Evolutionary conservation across 92 coral and sea anemone genomes (phyloP).

Genomic region (Plumapathes pennacea): DNA sequence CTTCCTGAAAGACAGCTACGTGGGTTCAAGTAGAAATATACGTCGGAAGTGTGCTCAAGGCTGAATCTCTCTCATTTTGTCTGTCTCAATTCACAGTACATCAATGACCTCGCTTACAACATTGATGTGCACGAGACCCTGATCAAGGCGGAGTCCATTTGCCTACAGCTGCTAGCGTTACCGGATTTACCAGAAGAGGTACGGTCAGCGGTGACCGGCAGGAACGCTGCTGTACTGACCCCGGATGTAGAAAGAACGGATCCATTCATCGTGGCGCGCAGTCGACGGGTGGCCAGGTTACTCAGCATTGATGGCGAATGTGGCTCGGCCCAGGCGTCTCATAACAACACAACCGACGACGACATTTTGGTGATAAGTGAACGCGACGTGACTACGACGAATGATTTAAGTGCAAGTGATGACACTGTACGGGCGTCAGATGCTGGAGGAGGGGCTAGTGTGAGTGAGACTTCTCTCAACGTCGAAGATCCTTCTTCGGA

Average conservation of each 20-base stretch:
- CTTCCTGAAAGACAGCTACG: too few species aligned
- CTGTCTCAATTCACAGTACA: constrained; percentile 76
- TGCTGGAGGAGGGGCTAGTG: constrained; percentile 1
- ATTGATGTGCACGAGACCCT: constrained; percentile 79
- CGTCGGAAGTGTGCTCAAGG: too few species aligned
- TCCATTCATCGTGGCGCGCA: constrained; percentile 61
- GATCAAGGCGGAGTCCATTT: constrained; percentile 75
- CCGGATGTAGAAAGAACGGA: constrained; percentile 74
- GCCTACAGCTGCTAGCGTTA: constrained; percentile 74
- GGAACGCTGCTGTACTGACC: constrained; percentile 82
- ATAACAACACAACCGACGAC: background rate
- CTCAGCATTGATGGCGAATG: constrained; percentile 23
- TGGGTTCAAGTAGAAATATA: too few species aligned
- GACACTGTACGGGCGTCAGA: constrained; percentile 13
- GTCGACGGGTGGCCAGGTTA: constrained; percentile 35
- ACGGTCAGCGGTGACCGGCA: constrained; percentile 71
- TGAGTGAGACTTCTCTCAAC: constrained; percentile 53
- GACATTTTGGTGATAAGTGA: background rate
- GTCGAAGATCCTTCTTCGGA: constrained; percentile 63
- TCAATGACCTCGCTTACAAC: constrained; percentile 88
- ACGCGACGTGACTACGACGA: constrained; percentile 33
- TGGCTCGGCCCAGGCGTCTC: constrained; percentile 6
- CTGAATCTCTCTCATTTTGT: too few species aligned
- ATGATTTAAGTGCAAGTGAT: constrained; percentile 58
- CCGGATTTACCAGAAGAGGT: constrained; percentile 90